Percentiles rank a stretch among this genome's conserved stretches.
Evolutionary conservation across 2,113 vertebrate species (phyloP).

Genomic region (Platysteira castanea): DNA sequence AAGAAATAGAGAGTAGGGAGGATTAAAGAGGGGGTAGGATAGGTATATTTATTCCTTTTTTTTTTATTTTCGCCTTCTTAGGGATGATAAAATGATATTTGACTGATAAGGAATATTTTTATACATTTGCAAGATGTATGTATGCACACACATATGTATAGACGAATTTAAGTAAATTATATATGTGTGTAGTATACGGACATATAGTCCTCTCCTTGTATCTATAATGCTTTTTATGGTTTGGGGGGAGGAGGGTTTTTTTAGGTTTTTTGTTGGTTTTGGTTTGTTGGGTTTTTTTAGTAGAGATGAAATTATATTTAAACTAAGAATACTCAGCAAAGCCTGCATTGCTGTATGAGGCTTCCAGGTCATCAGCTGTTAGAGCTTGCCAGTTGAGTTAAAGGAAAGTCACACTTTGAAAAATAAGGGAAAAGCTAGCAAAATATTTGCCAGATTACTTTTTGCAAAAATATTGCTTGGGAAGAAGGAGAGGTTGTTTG

Average conservation of each 20-base stretch:
- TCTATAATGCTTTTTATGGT: background rate
- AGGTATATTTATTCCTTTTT: background rate
- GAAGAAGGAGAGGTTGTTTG: background rate
- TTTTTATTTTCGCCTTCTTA: background rate
- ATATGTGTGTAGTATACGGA: background rate
- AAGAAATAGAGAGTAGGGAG: background rate
- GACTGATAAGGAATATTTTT: background rate
- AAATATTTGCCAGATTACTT: conserved; percentile 7
- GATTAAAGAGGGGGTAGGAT: background rate
- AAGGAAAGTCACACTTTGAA: background rate
- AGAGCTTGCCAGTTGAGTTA: background rate
- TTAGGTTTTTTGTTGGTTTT: background rate
- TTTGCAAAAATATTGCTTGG: background rate
- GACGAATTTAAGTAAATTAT: background rate
- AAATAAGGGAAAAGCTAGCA: background rate
- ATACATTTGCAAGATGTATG: background rate
- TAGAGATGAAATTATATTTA: background rate
- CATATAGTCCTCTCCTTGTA: background rate
- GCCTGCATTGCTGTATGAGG: background rate
- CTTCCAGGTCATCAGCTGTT: conserved; percentile 23
- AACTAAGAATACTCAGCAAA: background rate
- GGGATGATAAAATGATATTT: background rate
- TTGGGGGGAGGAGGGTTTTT: accelerated
- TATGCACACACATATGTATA: background rate
- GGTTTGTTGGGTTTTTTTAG: background rate